Base-by-base conservation (phyloP, 2,797 vertebrate species). In the Phoeniculus purpureus region DNA sequence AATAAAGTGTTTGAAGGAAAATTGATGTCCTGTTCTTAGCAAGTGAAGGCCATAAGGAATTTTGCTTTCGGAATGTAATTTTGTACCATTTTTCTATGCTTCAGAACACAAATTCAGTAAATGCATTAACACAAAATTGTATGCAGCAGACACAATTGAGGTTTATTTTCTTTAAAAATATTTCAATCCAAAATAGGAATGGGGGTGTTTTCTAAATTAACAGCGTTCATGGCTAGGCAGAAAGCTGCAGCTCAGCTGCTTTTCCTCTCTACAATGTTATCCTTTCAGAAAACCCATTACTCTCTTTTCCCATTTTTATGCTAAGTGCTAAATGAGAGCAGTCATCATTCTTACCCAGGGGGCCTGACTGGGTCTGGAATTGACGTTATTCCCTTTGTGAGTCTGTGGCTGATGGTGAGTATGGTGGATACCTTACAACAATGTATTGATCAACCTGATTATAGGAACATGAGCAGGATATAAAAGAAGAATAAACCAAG, bases 271-370 rank as follows among this genome's bases (percentile, higher is more conserved):
- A 50, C 20, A 70, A 27, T 34, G 47, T 50, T 82, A 75, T 19
- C 37, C 45, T 16, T 71, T 77, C 52, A 74, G 66, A 87, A 76
- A 68, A 72, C 8, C 12, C 47, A n/a, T 58, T 43, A 17, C 14
- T 26, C 8, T 52, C 26, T 92, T 88, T 70, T 26, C 52, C n/a
- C 45, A 50, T 82, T 88, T 88, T 88, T 85, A 79, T 92, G 68
- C 60, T 76, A 82, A 88, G 74, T 83, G 59, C 29, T 73, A 82
- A 85, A 80, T 40, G 64, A 86, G 15, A 81, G 26, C 37, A 81
- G 56, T 45, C 62, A 76, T 60, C 61, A 19, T n/a, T 37, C 78
- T 91, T 60, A 77, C 60, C 47, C 78, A 58, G 27, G 81, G 91
- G 93, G 71, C 58, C 48, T 86, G 61, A 52, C 81, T 70, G 66